Evolutionary conservation across 2,888 invertebrate genomes (phyloP), one percentile per base, ranked within the genome.

Genomic region (Amblyjoppa fuscipennis): DNA sequence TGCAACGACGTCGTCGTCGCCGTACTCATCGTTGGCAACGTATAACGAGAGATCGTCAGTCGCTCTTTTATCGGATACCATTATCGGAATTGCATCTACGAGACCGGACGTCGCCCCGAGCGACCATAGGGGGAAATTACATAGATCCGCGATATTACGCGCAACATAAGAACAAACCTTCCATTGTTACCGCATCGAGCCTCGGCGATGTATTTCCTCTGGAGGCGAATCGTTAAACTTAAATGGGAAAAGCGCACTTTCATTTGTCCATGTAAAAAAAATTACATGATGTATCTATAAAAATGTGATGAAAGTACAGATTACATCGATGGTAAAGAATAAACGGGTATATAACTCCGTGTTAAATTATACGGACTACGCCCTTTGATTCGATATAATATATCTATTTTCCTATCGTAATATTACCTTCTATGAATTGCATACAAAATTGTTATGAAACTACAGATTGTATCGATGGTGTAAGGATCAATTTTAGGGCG

Each of bases 81-180:
- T 83, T 83, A 81, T 81, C 75, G 80, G 38, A 84, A 84, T 84
- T 71, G 70, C 75, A 70, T 66, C 74, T 80, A 34, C 56, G 74
- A 59, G 74, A 68, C 74, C 74, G 28, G 49, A 68, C 68, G 59
- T 56, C 45, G 28, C 13, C 45, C 64, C n/a, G n/a, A 66, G 51
- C 38, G 41, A 59, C 41, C 53, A 20, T 20, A 16, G n/a, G 45
- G 31, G 25, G 53, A 59, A 68, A 64, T 80, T 41, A 76, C 71
- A 49, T 28, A 41, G 75, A 28, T 66, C 25, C 49, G 45, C 45
- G 66, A 34, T 49, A 81, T 70, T 61, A 80, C 68, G 51, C 59
- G 61, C 61, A 11, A 41, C 53, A 78, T 66, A 66, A 78, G 25
- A 41, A 68, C 11, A 66, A 70, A 64, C 49, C 64, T 49, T 20